These are phyloP conservation scores for Montipora efflorescens DNA, from an alignment of 64 coral and sea anemone genomes.

Conservation along the genomic window DNA sequence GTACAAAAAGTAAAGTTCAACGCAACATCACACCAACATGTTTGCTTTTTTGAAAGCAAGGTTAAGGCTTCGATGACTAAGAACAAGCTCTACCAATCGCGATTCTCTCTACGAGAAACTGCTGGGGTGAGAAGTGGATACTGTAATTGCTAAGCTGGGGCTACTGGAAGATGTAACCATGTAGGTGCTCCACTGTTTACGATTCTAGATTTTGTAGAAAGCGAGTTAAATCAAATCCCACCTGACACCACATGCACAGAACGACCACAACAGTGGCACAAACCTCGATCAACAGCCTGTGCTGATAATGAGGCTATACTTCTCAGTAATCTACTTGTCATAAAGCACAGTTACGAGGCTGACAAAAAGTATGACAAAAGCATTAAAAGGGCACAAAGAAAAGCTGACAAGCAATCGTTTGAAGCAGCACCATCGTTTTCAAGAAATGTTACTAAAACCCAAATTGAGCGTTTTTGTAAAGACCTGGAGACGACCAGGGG, in stretches of 20 bases:
- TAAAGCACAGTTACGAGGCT: slow-evolving; percentile 35
- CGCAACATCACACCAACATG: neutral
- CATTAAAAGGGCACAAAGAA: neutral
- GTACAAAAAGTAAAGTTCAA: neutral
- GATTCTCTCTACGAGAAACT: neutral
- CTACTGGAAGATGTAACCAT: slow-evolving; percentile 38
- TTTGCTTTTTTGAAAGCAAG: slow-evolving; percentile 34
- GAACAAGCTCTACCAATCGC: slow-evolving; percentile 37
- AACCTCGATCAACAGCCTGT: neutral
- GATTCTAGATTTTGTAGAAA: slow-evolving; percentile 32
- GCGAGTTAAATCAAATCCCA: neutral
- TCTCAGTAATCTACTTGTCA: slow-evolving; percentile 24
- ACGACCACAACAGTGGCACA: slow-evolving; percentile 52
- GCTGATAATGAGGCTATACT: neutral
- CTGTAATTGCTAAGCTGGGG: slow-evolving; percentile 43
- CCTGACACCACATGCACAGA: slow-evolving; percentile 19
- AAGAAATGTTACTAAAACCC: slow-evolving; percentile 15
- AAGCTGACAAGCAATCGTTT: neutral
- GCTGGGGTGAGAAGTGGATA: neutral
- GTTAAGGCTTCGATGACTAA: slow-evolving; percentile 48
- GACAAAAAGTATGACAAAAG: slow-evolving; percentile 28
- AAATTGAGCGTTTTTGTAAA: slow-evolving; percentile 5
- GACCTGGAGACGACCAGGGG: neutral
- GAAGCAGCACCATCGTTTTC: slow-evolving; percentile 31
- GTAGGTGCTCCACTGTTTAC: slow-evolving; percentile 29